Evolutionary conservation across 2,113 vertebrate species (phyloP), one percentile per base, ranked within the genome.

Genomic region (Lucifuga dentata): DNA sequence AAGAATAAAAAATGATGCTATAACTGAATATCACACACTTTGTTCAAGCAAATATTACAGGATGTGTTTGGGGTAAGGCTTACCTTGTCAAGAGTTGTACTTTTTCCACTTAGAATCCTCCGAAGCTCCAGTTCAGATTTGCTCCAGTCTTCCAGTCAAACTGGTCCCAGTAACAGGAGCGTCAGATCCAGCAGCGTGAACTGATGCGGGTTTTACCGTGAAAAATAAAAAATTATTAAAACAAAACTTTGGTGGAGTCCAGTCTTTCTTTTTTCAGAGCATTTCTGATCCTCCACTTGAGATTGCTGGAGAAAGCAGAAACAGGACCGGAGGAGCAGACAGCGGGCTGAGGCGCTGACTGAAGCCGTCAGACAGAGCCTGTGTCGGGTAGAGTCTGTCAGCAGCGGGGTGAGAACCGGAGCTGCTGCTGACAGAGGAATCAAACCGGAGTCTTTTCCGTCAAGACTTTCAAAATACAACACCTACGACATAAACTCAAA

Each of bases 401-500:
- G 35, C 10, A 33, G 3, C 8, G 35, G 51, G 29, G 60, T 58
- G 56, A 2, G 53, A 43, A 19, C 1, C 3, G 1, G 5, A 6
- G 10, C 5, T 9, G 17, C 2, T 15, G 12, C 15, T 3, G 4
- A 3, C 11, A n/a, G 7, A 13, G 23, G 26, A 15, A 2, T 7
- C 3, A 13, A 7, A 1, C 0, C 3, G 7, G 33, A n/a, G n/a
- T n/a, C n/a, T 7, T 81, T 78, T 60, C 74, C 48, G 58, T 17
- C 0, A 1, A 2, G 12, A 17, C 35, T 49, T 46, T 67, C 56
- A 55, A 3, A 59, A 29, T 41, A 52, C 13, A 46, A 11, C n/a
- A 29, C 26, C 7, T 29, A 29, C 26, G 7, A 29, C 26, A 7
- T 3, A 7, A 29, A 29, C 26, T 5, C 26, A 40, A 11, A 24